These are phyloP conservation scores for Oriolus oriolus DNA, from an alignment of 2,113 vertebrate species.

Conservation along the genomic window DNA sequence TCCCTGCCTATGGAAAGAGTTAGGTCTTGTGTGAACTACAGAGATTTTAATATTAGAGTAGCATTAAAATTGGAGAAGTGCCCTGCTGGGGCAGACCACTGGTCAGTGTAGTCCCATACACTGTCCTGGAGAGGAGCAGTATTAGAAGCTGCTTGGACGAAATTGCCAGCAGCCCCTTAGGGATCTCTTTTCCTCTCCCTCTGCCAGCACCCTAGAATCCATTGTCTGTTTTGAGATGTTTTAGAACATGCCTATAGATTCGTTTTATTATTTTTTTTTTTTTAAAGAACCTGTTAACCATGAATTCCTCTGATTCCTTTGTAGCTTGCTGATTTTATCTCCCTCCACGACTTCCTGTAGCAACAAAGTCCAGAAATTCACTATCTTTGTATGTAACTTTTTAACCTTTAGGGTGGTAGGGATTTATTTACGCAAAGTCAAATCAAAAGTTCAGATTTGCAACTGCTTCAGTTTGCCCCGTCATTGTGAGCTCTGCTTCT, in stretches of 20 bases:
- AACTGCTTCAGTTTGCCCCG: background rate
- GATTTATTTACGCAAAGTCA: background rate
- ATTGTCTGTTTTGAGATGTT: background rate
- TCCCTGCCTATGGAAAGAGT: background rate
- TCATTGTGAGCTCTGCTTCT: background rate
- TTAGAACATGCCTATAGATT: background rate
- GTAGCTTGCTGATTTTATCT: background rate
- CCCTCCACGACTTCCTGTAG: background rate
- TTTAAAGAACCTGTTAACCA: background rate
- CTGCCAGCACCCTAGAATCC: background rate
- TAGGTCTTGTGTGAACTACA: background rate
- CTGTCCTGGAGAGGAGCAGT: background rate
- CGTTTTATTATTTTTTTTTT: background rate
- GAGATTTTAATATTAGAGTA: background rate
- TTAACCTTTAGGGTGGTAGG: background rate
- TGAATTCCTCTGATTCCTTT: background rate
- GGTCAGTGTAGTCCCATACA: rapidly evolving
- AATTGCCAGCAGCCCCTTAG: background rate
- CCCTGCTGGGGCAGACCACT: background rate
- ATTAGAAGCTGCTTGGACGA: background rate
- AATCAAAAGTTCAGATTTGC: background rate
- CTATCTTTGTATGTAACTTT: background rate
- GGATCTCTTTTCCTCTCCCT: background rate
- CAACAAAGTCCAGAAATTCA: background rate
- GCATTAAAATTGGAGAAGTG: background rate